These are phyloP conservation scores for Stegophylla sp. DNA, from an alignment of 2,888 invertebrate genomes.

Conservation along the genomic window DNA sequence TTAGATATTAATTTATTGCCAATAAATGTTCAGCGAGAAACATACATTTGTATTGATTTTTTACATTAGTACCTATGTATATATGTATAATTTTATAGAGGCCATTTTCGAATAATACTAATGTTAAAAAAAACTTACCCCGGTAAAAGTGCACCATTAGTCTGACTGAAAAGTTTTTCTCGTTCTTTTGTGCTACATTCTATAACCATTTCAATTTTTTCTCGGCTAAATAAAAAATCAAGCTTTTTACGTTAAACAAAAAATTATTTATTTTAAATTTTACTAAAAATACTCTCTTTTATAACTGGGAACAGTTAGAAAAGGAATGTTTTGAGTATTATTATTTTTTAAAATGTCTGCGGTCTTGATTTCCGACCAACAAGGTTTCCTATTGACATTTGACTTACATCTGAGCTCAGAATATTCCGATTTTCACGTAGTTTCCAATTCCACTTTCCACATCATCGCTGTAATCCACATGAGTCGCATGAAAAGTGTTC, in stretches of 20 bases:
- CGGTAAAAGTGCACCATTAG: slow-evolving; percentile 44
- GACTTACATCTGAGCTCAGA: not conserved
- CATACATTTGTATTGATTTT: too few relatives aligned
- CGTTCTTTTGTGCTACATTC: slow-evolving; percentile 52
- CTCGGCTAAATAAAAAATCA: not conserved
- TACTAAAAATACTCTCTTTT: too few relatives aligned
- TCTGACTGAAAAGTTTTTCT: slow-evolving; percentile 45
- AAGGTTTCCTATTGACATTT: not conserved
- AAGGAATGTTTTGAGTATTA: too few relatives aligned
- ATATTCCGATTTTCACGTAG: not conserved
- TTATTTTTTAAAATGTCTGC: not conserved
- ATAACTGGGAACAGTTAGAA: too few relatives aligned
- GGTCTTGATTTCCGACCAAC: not conserved
- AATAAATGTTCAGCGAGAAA: too few relatives aligned
- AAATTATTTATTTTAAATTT: too few relatives aligned
- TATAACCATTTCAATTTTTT: slow-evolving; percentile 45
- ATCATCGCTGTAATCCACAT: not conserved
- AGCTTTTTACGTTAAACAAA: not conserved
- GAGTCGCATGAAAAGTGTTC: not conserved
- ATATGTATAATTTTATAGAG: too few relatives aligned
- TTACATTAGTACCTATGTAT: too few relatives aligned
- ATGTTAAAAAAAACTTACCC: slow-evolving; percentile 36
- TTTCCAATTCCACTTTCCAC: not conserved
- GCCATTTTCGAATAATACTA: not conserved
- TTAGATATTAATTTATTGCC: too few relatives aligned